Conservation (phyloP, 2,797 vertebrate genomes). For the Anomalospiza imberbis region DNA sequence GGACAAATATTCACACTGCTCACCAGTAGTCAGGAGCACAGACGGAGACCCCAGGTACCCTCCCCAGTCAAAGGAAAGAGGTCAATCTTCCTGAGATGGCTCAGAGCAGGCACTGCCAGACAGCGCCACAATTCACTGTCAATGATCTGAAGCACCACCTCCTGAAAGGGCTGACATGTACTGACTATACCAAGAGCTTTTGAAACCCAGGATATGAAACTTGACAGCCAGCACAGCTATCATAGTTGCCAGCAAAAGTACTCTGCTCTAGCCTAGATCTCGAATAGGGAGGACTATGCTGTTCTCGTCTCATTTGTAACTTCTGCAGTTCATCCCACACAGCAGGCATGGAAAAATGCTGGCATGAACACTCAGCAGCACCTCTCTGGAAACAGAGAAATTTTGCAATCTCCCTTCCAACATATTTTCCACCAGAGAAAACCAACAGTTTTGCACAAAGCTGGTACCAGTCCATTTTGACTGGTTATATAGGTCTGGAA, state of each 20-base stretch:
- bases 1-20: neutral
- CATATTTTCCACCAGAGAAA: neutral
- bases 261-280: neutral
- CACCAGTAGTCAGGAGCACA: neutral
- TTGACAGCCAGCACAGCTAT: neutral
- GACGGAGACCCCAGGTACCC: neutral
- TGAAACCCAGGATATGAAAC: neutral
- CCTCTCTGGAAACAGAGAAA: neutral
- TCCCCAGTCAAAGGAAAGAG: neutral
- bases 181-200: neutral
- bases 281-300: neutral
- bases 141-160: neutral
- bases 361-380: neutral
- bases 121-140: neutral
- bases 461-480: neutral
- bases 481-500: fast-evolving
- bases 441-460: neutral
- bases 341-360: neutral
- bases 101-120: neutral
- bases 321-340: neutral
- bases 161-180: neutral
- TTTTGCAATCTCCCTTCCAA: neutral
- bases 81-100: neutral
- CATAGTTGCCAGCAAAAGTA: neutral
- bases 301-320: neutral